Conservation (phyloP, 2,888 invertebrate species). For the Imbricaverruca yamaguchii region DNA sequence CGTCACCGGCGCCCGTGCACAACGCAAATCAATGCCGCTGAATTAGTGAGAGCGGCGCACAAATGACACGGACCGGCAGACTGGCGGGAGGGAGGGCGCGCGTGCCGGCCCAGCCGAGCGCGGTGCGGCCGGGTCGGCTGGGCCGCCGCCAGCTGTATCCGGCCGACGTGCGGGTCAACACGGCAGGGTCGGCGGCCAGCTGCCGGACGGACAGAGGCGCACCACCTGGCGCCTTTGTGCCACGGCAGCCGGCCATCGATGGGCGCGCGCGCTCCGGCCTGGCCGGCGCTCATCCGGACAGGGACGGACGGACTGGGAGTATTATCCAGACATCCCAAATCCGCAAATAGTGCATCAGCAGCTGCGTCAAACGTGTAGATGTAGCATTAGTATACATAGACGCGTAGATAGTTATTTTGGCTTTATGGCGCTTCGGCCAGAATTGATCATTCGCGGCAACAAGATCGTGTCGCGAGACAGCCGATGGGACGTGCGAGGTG, state of each 20-base stretch:
- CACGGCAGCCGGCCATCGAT: not conserved
- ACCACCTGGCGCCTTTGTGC: conserved; percentile 1
- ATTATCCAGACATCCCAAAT: no score
- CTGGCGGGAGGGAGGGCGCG: no score
- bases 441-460: no score
- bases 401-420: no score
- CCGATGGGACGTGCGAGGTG: no score
- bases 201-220: not conserved
- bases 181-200: not conserved
- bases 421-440: no score
- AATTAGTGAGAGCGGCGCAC: not conserved
- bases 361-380: no score
- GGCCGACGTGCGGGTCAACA: not conserved
- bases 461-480: no score
- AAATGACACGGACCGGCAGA: not conserved
- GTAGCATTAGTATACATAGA: no score
- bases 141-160: not conserved
- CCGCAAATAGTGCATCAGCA: no score
- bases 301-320: no score
- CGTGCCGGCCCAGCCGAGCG: not conserved
- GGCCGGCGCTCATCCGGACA: not conserved
- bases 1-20: not conserved
- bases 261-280: not conserved
- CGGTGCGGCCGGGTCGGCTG: not conserved
- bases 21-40: not conserved